A percentile compares a stretch with the other conserved stretches of the same genome.
Conservation (phyloP, 53 echinoderm and acorn worm species). For the Holothuria leucospilota region DNA sequence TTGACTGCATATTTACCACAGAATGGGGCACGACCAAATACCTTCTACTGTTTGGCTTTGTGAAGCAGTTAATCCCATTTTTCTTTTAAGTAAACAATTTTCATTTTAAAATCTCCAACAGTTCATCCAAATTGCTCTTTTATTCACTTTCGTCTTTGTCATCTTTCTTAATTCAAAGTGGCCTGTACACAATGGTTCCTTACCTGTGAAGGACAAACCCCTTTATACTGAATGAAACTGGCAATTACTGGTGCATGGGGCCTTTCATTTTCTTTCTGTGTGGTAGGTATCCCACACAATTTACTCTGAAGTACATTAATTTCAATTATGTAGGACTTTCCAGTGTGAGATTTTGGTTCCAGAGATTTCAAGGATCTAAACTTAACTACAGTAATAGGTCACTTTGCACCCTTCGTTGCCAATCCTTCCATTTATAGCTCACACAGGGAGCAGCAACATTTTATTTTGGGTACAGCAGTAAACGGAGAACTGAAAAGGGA, state of each 20-base stretch:
- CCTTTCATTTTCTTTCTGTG: conserved; percentile 7
- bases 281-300: conserved; percentile 5
- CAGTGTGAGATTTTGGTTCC: too few species aligned
- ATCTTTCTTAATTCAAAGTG: conserved; percentile 37
- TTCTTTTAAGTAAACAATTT: conserved; percentile 36
- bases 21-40: background rate
- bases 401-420: too few species aligned
- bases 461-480: too few species aligned
- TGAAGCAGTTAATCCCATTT: conserved; percentile 12
- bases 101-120: conserved; percentile 23
- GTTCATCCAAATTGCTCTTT: conserved; percentile 28
- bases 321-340: conserved; percentile 31
- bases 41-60: background rate
- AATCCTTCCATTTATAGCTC: too few species aligned
- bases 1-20: conserved; percentile 7
- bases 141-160: conserved; percentile 12
- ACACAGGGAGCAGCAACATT: too few species aligned
- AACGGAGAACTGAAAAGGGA: too few species aligned
- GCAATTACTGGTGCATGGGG: background rate
- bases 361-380: too few species aligned
- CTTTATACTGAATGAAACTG: background rate
- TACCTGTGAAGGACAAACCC: conserved; percentile 5
- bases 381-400: too few species aligned
- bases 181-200: conserved; percentile 16
- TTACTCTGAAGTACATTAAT: conserved; percentile 23